Base-by-base conservation (phyloP, 2,113 vertebrate species). In the Oceanodroma tethys region DNA sequence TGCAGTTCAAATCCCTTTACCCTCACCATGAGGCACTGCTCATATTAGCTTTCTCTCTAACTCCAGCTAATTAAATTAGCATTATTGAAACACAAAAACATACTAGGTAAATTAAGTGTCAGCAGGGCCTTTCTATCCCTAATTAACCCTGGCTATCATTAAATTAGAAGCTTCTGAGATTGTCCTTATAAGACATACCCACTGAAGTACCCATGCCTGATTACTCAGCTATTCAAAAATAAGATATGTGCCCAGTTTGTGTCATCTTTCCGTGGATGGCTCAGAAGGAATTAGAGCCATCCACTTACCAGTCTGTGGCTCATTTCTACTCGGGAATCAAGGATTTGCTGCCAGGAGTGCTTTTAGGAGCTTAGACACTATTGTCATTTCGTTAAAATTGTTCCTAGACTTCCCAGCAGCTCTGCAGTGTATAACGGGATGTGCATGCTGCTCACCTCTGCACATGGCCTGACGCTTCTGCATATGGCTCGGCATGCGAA, bases 381-480 rank as follows among this genome's bases (percentile, higher is more conserved):
- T 16, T 78, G 45, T 38, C 2, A 71, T 71, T 70, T 66, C 50
- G 78, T 36, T 84, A n/a, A 58, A 86, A 55, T 34, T 67, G 23
- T 56, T 94, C 56, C 65, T 81, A 56, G 26, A 36, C 40, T 84
- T 68, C 56, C 56, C 70, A 78, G 52, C 40, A 63, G 67, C 76
- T 67, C 29, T 65, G 52, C 6, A 3, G 15, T 42, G 22, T 52
- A 9, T 21, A 40, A 58, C 1, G 38, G 79, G 42, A 26, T 21
- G 11, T 12, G 22, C 5, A 11, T 2, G 26, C 17, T 30, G 38
- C 42, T 66, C 6, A 0, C 42, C 42, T 26, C 47, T 47, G 58
- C 53, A 36, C 17, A 2, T 6, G 6, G 58, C 48, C 60, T 23
- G 4, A 48, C 0, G 0, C 25, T 50, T 71, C 65, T 34, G 27